phyloP scores from a whole-genome alignment of 2,797 vertebrate species.

The Huso huso region DNA sequence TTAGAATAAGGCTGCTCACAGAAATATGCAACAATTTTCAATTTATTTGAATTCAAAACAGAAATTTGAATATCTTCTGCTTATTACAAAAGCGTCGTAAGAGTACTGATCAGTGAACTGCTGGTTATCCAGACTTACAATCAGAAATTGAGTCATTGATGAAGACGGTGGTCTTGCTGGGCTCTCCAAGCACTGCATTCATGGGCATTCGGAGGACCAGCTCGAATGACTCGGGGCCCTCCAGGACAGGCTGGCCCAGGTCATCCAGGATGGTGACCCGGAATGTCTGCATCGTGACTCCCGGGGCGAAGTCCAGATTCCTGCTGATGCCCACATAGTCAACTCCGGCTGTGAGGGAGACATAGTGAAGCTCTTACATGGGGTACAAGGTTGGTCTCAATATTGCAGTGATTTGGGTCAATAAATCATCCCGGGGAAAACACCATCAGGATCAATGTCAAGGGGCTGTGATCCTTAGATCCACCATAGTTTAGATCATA shows the following conservation, averaged over 20 bases:
- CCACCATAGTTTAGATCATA: too few species aligned
- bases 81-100: too few species aligned
- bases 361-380: neutral
- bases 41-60: too few species aligned
- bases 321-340: constrained; percentile 74
- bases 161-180: constrained; percentile 68
- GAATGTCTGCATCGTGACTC: constrained; percentile 70
- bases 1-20: too few species aligned
- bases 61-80: too few species aligned
- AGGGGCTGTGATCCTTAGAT: too few species aligned
- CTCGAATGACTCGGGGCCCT: constrained; percentile 75
- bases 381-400: too few species aligned
- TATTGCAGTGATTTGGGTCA: too few species aligned
- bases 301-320: constrained; percentile 75
- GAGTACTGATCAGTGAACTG: too few species aligned
- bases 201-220: constrained; percentile 69
- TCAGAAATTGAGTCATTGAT: constrained; percentile 70
- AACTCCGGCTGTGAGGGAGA: constrained; percentile 57
- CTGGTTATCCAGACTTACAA: constrained; percentile 43
- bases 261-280: constrained; percentile 74
- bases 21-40: too few species aligned
- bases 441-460: too few species aligned
- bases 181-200: constrained; percentile 71
- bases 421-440: too few species aligned
- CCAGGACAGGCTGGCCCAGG: constrained; percentile 67